Base-by-base conservation (phyloP, 1,140 invertebrate species). In the Drosophila biarmipes region DNA sequence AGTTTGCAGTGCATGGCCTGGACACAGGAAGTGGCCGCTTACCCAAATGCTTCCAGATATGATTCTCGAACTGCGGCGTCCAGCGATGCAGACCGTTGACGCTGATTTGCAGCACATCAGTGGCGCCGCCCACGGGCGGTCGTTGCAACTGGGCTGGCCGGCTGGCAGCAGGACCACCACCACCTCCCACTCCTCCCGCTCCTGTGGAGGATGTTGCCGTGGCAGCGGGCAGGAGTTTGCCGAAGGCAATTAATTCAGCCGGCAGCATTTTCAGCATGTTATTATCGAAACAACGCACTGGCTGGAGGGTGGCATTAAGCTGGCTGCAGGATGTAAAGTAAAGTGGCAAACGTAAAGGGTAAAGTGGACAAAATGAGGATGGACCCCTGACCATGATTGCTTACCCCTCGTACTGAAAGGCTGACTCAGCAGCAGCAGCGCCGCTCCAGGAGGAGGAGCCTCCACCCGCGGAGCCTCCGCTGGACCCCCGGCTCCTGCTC, bases 1-100 rank as follows among this genome's bases (percentile, higher is more conserved):
- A n/a, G 40, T n/a, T 11, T 14, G 21, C 1, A 7, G 14, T 43
- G 34, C n/a, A 21, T 11, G 6, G 15, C 5, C 15, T 54, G 42
- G 34, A 40, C 19, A 74, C 37, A 54, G 52, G 53, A 75, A 29
- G 51, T 62, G 6, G 37, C 14, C 12, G 58, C 90, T 80, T 82
- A 92, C 91, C 91, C 68, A 92, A 91, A 79, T 92, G 89, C 73
- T 91, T 92, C 91, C 91, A 92, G 51, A 92, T 92, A 71, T 89
- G 86, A 80, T 86, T 85, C 59, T 92, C 91, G 55, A 92, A 92
- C 68, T 91, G 84, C 48, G 89, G 76, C 29, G 80, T 90, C 91
- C 91, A 92, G 37, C 87, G 85, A 67, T 92, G 91, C 64, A 92
- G 64, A 2, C 91, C 91, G 71, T 92, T 92, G 71, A 91, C 71